Evolutionary conservation across 2,113 vertebrate species (phyloP).

Genomic region (Rhinolophus sinicus): DNA sequence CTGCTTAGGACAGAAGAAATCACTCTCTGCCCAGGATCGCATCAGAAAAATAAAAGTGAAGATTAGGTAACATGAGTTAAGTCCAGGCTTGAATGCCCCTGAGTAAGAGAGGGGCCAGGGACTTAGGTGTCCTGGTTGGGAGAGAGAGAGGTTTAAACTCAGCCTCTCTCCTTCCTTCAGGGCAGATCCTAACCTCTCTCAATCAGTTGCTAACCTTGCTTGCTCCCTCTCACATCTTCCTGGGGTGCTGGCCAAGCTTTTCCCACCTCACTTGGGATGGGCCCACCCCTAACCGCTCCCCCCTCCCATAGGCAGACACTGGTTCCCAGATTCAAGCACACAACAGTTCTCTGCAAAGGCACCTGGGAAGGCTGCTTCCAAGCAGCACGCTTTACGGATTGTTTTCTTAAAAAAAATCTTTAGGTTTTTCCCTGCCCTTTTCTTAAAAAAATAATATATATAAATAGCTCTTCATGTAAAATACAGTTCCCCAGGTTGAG

Average conservation of each 20-base stretch:
- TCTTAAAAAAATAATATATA: constrained; percentile 85
- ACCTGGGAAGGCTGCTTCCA: constrained; percentile 79
- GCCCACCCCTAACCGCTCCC: not conserved
- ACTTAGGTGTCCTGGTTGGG: not conserved
- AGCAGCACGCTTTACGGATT: constrained; percentile 72
- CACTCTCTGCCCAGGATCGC: constrained; percentile 43
- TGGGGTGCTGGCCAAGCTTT: constrained; percentile 13
- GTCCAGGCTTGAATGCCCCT: constrained; percentile 59
- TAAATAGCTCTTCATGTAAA: constrained; percentile 90
- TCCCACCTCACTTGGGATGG: constrained; percentile 38
- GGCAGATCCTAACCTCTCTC: constrained; percentile 45
- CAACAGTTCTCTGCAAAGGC: constrained; percentile 85
- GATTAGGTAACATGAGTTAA: constrained; percentile 56
- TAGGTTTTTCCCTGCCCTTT: constrained; percentile 78
- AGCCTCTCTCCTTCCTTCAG: not conserved
- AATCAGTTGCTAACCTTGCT: constrained; percentile 74
- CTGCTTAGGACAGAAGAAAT: constrained; percentile 55
- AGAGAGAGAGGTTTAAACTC: not conserved
- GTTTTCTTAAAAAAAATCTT: constrained; percentile 69
- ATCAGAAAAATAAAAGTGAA: constrained; percentile 11
- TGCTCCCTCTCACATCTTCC: constrained; percentile 47
- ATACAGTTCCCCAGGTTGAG: constrained; percentile 86
- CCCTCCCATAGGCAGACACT: constrained; percentile 77
- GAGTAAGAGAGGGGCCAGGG: constrained; percentile 49
- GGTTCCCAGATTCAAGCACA: constrained; percentile 76